Evolutionary conservation across 2,113 vertebrate species (phyloP), one percentile per base, ranked within the genome.

Genomic region (Nannobrachium achirus): DNA sequence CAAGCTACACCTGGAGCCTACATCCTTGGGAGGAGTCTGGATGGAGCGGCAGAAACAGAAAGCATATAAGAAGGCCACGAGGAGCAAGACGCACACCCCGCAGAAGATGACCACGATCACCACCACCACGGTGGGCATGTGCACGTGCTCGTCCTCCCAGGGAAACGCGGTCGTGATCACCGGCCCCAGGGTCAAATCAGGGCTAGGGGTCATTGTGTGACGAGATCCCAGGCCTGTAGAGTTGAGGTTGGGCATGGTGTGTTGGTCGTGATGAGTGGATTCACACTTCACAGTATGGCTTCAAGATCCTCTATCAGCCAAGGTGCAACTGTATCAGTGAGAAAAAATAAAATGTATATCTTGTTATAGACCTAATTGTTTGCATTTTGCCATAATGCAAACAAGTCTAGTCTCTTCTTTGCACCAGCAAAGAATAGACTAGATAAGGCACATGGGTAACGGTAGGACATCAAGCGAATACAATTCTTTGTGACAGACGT

Each of bases 31-130:
- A 0, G 52, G 50, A 0, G 80, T 42, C 1, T 63, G 5, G 18
- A 92, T 85, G 42, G 83, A 88, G 67, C 86, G 91, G 38, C 84
- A 87, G 71, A 93, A 85, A 52, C 85, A 93, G 73, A 92, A 89
- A 11, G 89, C 57, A n/a, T 90, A 92, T 57, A 92, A 69, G 62
- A 91, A 78, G 20, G 91, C 77, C 51, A 89, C 52, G 14, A 93
- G 73, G 8, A 91, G 89, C 56, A 93, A 87, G 13, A 93, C 49
- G 69, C 89, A 93, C 41, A 91, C 91, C 9, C 76, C 13, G 46
- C 83, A 85, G 63, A 93, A 93, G 44, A 92, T 83, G 45, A 87
- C 16, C 10, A 90, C 48, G 11, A 89, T 87, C 58, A 92, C 51
- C 66, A 92, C 86, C 58, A 92, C 51, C 66, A 92, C 71, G 42